These are phyloP conservation scores for Channa striata DNA, from an alignment of 2,797 vertebrate genomes.

Conservation along the genomic window DNA sequence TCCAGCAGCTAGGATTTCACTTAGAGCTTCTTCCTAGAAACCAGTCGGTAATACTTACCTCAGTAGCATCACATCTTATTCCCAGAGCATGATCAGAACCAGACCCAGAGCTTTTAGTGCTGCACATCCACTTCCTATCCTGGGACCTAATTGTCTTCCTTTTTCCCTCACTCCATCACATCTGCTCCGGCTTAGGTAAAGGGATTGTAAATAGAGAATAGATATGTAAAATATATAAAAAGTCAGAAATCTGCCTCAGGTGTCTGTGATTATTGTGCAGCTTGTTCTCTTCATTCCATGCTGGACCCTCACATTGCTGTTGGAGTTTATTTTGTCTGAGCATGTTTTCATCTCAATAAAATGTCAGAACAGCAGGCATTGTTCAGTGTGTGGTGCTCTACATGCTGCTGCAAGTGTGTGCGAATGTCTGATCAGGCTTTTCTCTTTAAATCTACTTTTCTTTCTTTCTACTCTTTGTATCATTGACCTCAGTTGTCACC, in stretches of 20 bases:
- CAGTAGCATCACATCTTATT: conserved; percentile 33
- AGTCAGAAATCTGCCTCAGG: conserved; percentile 5
- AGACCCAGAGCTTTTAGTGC: conserved; percentile 24
- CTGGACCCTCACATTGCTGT: conserved; percentile 9
- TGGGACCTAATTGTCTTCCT: background rate
- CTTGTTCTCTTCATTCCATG: conserved; percentile 31
- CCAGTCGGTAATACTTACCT: conserved; percentile 27
- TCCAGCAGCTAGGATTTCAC: conserved; percentile 11
- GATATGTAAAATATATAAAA: conserved; percentile 6
- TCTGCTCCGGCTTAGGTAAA: background rate
- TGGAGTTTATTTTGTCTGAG: conserved; percentile 40
- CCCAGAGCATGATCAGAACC: conserved; percentile 6
- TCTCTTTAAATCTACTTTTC: background rate
- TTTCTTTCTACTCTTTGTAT: background rate
- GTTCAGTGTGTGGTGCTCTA: conserved; percentile 38
- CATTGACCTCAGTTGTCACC: background rate
- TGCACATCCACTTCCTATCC: conserved; percentile 16
- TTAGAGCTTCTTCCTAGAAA: conserved; percentile 16
- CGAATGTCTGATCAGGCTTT: conserved; percentile 3
- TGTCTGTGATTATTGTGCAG: conserved; percentile 32
- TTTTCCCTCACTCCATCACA: background rate
- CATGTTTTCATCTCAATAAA: conserved; percentile 72
- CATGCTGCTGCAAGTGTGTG: conserved; percentile 19
- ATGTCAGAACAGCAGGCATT: conserved; percentile 22
- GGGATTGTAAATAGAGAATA: background rate